Base-by-base conservation (phyloP, 2,888 invertebrate genomes). In the Globia sparganii region DNA sequence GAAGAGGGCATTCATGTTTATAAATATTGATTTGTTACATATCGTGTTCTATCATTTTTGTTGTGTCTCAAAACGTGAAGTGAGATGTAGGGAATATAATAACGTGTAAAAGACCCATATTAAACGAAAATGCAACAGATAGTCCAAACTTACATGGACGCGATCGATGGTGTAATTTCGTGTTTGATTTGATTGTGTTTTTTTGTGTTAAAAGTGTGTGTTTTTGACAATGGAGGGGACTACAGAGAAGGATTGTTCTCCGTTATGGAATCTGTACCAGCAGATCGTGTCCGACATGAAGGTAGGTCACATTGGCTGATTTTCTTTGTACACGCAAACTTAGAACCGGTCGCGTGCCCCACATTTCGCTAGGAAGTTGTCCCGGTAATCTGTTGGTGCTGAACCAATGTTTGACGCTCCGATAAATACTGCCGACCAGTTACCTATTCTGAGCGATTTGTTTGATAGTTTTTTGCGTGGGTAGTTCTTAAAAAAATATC, bases 241-340 rank as follows among this genome's bases (percentile, higher is more conserved):
- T 92, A 95, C 95, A 72, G 98, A 98, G 94, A 97, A 98, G 95
- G 99, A 99, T 97, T 98, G 98, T 94, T 98, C 98, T 94, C 99
- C 98, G 89, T 97, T 99, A 92, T 99, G 99, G 95, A 98, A 98
- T 93, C 97, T 99, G 89, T 99, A 99, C 95, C 99, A 99, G 96
- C 99, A 99, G 95, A 99, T 99, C 90, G 98, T 99, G 91, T 98
- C 98, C 92, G 99, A 99, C 95, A 98, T 99, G 98, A 99, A 99
- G 98, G 99, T 99, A 97, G 97, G 97, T 95, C 89, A 87, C 75
- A 80, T 82, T 80, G 72, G 65, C 77, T 87, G 84, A 79, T 84
- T 80, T 87, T 84, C 82, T 86, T 87, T 87, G 81, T 86, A 75
- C 82, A 78, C 86, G 87, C 83, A 75, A 86, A 84, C 78, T 84